These are phyloP conservation scores for Daktulosphaira vitifoliae DNA, from an alignment of 1,140 invertebrate species.

Conservation along the genomic window DNA sequence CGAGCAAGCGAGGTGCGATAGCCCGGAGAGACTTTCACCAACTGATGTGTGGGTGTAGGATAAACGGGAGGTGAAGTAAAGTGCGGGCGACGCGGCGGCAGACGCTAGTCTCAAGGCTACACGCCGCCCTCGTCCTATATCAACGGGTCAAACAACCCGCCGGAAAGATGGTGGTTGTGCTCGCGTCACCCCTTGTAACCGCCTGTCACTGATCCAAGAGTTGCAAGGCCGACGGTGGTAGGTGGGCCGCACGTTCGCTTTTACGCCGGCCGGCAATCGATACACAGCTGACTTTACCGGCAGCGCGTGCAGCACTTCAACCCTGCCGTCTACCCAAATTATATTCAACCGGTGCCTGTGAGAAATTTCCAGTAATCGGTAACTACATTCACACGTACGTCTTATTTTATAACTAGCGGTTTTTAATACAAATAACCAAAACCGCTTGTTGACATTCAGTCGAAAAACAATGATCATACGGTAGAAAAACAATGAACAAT, in stretches of 20 bases:
- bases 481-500: too few species aligned
- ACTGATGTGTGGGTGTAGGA: not conserved
- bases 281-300: slow-evolving; percentile 17
- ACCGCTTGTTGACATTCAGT: too few species aligned
- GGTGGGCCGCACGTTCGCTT: not conserved
- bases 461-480: too few species aligned
- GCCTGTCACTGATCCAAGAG: too few species aligned
- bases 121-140: slow-evolving; percentile 27
- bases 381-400: not conserved
- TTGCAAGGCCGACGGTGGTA: too few species aligned
- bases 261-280: slow-evolving; percentile 25
- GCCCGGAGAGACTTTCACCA: not conserved
- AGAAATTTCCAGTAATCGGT: too few species aligned
- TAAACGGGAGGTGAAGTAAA: not conserved
- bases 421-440: too few species aligned
- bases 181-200: too few species aligned
- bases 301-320: too few species aligned
- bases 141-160: not conserved
- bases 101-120: slow-evolving; percentile 30
- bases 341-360: slow-evolving; percentile 31
- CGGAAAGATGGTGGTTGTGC: not conserved
- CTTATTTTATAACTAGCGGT: not conserved
- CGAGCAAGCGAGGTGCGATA: not conserved
- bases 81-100: not conserved
- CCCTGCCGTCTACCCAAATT: slow-evolving; percentile 6